These are phyloP conservation scores for Symphodus melops DNA, from an alignment of 2,113 vertebrate genomes.

Conservation along the genomic window DNA sequence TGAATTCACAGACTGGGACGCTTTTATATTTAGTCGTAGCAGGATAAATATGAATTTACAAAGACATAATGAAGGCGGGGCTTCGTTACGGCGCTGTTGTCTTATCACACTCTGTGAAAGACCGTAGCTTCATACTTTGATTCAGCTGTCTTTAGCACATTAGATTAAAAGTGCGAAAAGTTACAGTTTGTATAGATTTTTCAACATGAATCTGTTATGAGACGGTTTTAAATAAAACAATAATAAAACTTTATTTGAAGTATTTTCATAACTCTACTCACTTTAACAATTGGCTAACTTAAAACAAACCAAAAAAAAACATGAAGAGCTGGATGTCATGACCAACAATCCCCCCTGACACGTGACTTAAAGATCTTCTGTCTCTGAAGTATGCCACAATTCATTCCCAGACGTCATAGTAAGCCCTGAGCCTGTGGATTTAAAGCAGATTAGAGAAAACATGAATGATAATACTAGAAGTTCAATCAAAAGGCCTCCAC, in stretches of 20 bases:
- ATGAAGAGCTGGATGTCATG: background rate
- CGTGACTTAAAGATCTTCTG: slow-evolving; percentile 30
- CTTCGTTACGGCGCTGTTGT: no score
- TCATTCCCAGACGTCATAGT: slow-evolving; percentile 33
- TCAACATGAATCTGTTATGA: background rate
- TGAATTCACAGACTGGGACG: no score
- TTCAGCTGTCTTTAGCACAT: background rate
- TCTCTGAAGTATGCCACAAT: slow-evolving; percentile 33
- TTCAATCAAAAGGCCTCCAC: slow-evolving; percentile 19
- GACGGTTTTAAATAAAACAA: background rate
- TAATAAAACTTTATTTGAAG: background rate
- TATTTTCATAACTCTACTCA: background rate
- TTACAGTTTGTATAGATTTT: no score
- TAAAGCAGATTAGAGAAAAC: slow-evolving; percentile 55
- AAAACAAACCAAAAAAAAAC: background rate
- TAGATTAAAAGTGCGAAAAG: background rate
- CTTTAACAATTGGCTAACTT: background rate
- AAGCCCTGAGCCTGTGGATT: slow-evolving; percentile 50
- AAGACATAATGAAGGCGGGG: no score
- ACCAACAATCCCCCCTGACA: background rate
- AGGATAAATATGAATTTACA: no score
- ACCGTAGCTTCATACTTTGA: background rate
- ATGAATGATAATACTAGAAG: slow-evolving; percentile 56
- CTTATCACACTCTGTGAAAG: no score
- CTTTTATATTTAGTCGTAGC: no score